phyloP scores from a whole-genome alignment of 2,113 vertebrate genomes.

The Phrynocephalus versicolor region DNA sequence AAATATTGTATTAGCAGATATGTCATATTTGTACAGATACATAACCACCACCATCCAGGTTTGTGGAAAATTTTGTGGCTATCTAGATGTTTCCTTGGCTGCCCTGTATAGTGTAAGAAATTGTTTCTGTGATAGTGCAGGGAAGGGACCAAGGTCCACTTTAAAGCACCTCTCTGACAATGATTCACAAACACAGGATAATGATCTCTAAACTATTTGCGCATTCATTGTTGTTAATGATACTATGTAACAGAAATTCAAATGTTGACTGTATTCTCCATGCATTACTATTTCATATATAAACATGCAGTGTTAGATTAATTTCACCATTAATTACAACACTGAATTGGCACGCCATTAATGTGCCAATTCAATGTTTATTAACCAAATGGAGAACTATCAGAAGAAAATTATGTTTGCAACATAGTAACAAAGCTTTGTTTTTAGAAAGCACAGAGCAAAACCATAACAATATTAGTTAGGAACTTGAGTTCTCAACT shows the following conservation, averaged over 20 bases:
- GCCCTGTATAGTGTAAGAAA: background rate
- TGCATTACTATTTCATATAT: background rate
- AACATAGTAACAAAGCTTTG: background rate
- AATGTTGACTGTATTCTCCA: background rate
- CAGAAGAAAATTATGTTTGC: background rate
- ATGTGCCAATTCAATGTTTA: background rate
- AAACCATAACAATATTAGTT: background rate
- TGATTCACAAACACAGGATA: conserved; percentile 8
- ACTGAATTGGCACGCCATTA: too few relatives aligned
- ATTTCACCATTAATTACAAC: too few relatives aligned
- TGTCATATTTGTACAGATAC: background rate
- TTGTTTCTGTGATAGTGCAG: conserved; percentile 2
- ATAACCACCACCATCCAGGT: conserved; percentile 28
- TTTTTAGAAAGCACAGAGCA: background rate
- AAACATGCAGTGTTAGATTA: background rate
- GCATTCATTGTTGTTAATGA: background rate
- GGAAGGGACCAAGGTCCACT: background rate
- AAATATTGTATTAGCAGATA: background rate
- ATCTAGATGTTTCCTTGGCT: conserved; percentile 11
- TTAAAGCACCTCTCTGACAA: conserved; percentile 1
- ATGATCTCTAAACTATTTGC: background rate
- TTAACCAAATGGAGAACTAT: background rate
- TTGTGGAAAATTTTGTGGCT: background rate
- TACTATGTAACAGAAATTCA: background rate
- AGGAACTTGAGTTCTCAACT: too few relatives aligned